These are phyloP conservation scores for Climacteris rufus DNA, from an alignment of 2,113 vertebrate species.

Conservation along the genomic window DNA sequence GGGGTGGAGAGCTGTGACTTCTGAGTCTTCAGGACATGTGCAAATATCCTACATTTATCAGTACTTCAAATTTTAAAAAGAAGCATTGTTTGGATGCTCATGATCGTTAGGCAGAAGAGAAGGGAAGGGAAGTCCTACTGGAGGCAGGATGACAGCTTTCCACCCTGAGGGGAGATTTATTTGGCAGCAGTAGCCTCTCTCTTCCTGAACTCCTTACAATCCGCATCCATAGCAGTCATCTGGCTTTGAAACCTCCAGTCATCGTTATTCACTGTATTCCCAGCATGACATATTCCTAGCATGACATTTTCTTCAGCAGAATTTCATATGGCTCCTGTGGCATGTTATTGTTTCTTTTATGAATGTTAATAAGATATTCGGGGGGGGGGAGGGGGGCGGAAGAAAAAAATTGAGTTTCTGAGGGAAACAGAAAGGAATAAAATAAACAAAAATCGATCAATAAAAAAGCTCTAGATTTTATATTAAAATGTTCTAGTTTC, in stretches of 20 bases:
- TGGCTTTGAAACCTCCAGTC: not conserved
- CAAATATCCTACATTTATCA: not conserved
- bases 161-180: not conserved
- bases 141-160: not conserved
- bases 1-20: not conserved
- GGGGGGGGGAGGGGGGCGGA: no score
- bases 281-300: not conserved
- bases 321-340: not conserved
- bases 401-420: not conserved
- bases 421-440: not conserved
- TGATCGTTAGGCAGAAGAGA: not conserved
- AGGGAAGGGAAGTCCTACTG: not conserved
- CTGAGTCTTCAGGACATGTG: not conserved
- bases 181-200: not conserved
- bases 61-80: not conserved
- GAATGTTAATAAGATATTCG: not conserved
- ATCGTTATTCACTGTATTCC: not conserved
- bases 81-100: not conserved
- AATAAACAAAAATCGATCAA: not conserved
- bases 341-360: not conserved
- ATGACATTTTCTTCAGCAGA: not conserved
- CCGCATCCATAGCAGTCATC: not conserved
- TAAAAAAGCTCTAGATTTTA: not conserved
- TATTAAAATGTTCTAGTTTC: not conserved
- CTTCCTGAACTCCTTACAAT: not conserved